These are phyloP conservation scores for Lucinisca nassula DNA, from an alignment of 2,888 invertebrate genomes.

Conservation along the genomic window DNA sequence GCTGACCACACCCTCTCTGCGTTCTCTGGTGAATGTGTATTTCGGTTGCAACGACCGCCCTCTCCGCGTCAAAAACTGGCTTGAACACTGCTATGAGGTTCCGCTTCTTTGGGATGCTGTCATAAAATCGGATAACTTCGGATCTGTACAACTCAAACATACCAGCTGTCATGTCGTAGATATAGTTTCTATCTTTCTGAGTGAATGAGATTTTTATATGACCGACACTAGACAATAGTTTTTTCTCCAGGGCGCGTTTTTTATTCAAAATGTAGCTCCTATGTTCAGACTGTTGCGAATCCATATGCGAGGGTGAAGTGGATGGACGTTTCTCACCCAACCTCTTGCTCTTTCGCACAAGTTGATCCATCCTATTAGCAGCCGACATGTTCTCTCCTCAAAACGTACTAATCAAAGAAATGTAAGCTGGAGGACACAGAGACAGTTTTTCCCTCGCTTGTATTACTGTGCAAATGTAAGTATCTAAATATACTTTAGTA, in stretches of 20 bases:
- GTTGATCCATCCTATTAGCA: background rate
- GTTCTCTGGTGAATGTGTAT: background rate
- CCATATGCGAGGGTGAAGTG: background rate
- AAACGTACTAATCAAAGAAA: too few species aligned
- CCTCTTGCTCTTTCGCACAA: background rate
- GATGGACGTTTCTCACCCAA: background rate
- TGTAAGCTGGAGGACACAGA: background rate
- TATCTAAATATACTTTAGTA: too few species aligned
- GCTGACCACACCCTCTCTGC: background rate
- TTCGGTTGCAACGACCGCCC: background rate
- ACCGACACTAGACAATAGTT: background rate
- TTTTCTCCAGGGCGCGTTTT: background rate
- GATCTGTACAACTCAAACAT: background rate
- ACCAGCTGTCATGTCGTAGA: background rate
- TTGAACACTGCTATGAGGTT: background rate
- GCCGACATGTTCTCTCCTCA: too few species aligned
- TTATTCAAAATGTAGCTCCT: background rate
- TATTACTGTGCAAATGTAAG: too few species aligned
- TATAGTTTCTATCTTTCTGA: background rate
- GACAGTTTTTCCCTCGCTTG: too few species aligned
- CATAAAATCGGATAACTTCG: background rate
- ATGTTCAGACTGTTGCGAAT: background rate
- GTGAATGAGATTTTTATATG: background rate
- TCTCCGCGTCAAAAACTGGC: background rate
- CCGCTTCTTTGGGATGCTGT: background rate